Evolutionary conservation across 2,888 invertebrate genomes (phyloP).

Genomic region (Loripinus fragilis): DNA sequence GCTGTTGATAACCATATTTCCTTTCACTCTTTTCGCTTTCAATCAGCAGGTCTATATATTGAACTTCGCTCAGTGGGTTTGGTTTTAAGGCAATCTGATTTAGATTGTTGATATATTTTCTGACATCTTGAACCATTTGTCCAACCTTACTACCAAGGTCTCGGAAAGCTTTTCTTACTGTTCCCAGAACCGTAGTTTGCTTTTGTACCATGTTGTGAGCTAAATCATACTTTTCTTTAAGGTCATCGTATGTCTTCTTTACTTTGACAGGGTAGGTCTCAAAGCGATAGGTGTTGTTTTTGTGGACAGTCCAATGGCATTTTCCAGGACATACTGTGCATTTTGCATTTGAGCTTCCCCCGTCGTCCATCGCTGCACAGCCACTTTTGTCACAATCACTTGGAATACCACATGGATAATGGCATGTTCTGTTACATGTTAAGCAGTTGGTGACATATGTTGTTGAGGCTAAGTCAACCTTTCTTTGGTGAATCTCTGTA

Average conservation of each 20-base stretch:
- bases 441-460: constrained; percentile 66
- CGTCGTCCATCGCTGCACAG: too few relatives aligned
- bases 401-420: too few relatives aligned
- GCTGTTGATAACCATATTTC: constrained; percentile 33
- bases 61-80: constrained; percentile 60
- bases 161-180: constrained; percentile 37
- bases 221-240: constrained; percentile 54
- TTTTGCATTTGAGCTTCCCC: too few relatives aligned
- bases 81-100: constrained; percentile 67
- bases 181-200: constrained; percentile 31
- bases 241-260: constrained; percentile 58
- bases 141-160: constrained; percentile 35
- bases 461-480: constrained; percentile 37
- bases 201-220: constrained; percentile 46
- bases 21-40: constrained; percentile 56
- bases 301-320: too few relatives aligned
- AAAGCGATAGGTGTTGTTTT: too few relatives aligned
- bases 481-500: constrained; percentile 48
- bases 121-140: constrained; percentile 39
- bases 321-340: too few relatives aligned
- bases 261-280: constrained; percentile 20
- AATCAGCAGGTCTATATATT: constrained; percentile 71
- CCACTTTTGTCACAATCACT: too few relatives aligned
- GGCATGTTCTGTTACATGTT: constrained; percentile 68
- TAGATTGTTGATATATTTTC: constrained; percentile 41